Evolutionary conservation across 2,888 invertebrate genomes (phyloP), one percentile per base, ranked within the genome.

Genomic region (Cataglyphis rosenhaueri): DNA sequence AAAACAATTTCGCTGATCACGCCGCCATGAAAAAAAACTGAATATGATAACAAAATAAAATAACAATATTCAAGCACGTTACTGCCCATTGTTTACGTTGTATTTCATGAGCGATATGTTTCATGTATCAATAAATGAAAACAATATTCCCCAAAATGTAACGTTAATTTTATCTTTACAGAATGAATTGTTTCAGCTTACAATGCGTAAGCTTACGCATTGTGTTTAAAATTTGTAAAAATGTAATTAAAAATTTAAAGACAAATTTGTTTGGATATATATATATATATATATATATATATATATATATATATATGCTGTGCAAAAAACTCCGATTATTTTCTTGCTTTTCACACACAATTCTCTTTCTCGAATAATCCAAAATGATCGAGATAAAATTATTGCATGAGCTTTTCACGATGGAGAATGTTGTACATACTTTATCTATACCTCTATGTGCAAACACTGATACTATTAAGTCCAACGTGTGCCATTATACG

Each of bases 401-500:
- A 52, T 62, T 75, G 25, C 62, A 12, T n/a, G 3, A 3, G 18
- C 5, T 15, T 12, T 57, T 41, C 29, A 57, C 41, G 12, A 41
- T 9, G n/a, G 29, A 0, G 21, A 38, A 64, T 55, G 25, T 55
- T 76, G 29, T 29, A 41, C 38, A 55, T 55, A 65, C 25, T 76
- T 65, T 55, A 76, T 57, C 57, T 57, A 65, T n/a, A 25, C 41
- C 29, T 29, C 29, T 29, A 55, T 64, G 29, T 3, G 52, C 38
- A 75, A 38, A 64, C 52, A 64, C 38, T 57, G 65, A 65, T 29
- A n/a, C 65, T 65, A 65, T 65, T 65, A 38, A 44, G 44, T 32
- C 9, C 32, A 55, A 29, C 35, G 41, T 41, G 2, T n/a, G 55
- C 55, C 38, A 65, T 76, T 38, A 65, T 55, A 76, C 8, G 21